Evolutionary conservation across 2,797 vertebrate genomes (phyloP).

Genomic region (Dipus sagitta): DNA sequence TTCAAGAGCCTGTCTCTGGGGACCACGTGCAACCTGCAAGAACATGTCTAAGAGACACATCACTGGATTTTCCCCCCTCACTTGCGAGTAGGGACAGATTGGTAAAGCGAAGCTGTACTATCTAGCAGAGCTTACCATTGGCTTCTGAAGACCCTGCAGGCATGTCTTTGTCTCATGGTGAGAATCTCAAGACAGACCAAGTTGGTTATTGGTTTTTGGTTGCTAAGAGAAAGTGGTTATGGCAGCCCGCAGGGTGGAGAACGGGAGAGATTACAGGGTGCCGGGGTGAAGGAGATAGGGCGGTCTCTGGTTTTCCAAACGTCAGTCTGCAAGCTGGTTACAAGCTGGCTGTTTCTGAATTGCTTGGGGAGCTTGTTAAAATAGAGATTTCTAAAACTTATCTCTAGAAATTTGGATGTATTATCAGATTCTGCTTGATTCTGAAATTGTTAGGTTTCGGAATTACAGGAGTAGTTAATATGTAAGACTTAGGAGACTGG

Average conservation of each 20-base stretch:
- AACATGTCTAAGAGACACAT: background rate
- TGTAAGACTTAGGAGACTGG: conserved; percentile 9
- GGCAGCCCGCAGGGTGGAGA: background rate
- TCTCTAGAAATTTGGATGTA: conserved; percentile 42
- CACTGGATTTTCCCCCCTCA: background rate
- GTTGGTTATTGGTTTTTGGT: background rate
- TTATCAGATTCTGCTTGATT: conserved; percentile 38
- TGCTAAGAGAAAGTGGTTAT: conserved; percentile 45
- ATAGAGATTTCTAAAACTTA: conserved; percentile 54
- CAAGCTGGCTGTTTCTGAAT: conserved; percentile 52
- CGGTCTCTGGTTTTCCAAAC: conserved; percentile 11
- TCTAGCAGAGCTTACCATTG: background rate
- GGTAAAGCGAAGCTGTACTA: background rate
- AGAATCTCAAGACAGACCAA: conserved; percentile 13
- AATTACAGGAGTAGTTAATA: conserved; percentile 9
- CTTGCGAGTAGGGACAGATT: background rate
- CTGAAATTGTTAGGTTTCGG: conserved; percentile 18
- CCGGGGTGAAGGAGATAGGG: background rate
- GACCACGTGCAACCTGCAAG: background rate
- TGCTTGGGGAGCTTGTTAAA: conserved; percentile 57
- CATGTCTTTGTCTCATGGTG: background rate
- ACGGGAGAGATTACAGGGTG: background rate
- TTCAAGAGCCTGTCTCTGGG: background rate
- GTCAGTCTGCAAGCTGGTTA: conserved; percentile 18
- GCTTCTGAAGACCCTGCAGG: background rate